Evolutionary conservation across 2,113 vertebrate genomes (phyloP).

Genomic region (Lasiurus borealis): DNA sequence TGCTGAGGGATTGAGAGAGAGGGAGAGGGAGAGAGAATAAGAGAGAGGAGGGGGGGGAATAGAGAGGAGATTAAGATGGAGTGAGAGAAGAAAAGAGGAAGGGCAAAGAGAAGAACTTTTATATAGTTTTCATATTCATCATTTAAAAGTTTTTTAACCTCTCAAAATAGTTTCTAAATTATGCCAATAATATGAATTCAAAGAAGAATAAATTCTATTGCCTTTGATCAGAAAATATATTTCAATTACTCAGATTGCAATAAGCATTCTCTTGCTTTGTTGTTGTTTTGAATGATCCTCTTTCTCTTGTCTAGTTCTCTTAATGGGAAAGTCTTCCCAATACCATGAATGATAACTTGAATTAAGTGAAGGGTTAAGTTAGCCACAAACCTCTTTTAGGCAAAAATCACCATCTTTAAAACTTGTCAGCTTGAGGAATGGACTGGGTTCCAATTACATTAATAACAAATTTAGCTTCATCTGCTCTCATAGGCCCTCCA

Average conservation of each 20-base stretch:
- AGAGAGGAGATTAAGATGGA: neutral
- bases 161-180: neutral
- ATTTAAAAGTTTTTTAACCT: neutral
- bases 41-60: neutral
- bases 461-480: neutral
- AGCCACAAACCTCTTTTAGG: neutral
- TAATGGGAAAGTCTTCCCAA: neutral
- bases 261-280: neutral
- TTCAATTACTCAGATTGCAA: neutral
- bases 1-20: neutral
- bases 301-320: slow-evolving; percentile 12
- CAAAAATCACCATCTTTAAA: neutral
- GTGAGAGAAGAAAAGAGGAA: neutral
- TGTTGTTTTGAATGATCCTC: neutral
- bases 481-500: neutral
- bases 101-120: neutral
- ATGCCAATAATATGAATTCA: slow-evolving; percentile 1
- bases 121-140: neutral
- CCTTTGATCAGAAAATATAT: slow-evolving; percentile 4
- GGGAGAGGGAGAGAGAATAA: too few relatives aligned
- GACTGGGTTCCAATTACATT: neutral
- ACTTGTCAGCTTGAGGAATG: neutral
- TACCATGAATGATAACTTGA: neutral
- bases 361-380: neutral
- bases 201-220: neutral